Conservation (phyloP, 2,797 vertebrate species). For the Sebastes iracundus region DNA sequence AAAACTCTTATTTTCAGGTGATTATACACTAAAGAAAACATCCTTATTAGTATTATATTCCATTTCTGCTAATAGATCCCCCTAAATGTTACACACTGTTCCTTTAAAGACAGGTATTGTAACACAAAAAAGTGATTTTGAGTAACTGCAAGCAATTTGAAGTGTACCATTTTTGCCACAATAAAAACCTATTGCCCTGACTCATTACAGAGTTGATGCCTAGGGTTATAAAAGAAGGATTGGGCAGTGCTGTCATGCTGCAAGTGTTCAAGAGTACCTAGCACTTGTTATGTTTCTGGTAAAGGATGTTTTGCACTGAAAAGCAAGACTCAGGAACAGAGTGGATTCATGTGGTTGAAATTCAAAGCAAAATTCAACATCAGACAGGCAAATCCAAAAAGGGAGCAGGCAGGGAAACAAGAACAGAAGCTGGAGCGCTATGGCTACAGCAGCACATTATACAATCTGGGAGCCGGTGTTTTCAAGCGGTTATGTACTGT, state of each 20-base stretch:
- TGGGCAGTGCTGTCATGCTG: background rate
- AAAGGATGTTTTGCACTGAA: background rate
- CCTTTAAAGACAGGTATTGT: background rate
- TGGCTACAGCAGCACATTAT: background rate
- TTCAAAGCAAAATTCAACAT: conserved; percentile 3
- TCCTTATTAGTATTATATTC: no score
- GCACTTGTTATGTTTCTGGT: background rate
- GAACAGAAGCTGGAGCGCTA: background rate
- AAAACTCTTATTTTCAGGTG: no score
- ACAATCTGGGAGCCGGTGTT: background rate
- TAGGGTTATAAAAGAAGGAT: background rate
- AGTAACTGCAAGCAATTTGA: background rate
- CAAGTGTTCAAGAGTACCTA: background rate
- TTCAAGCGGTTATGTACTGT: background rate
- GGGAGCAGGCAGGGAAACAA: background rate
- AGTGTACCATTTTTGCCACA: background rate
- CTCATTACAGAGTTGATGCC: background rate
- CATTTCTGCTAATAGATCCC: no score
- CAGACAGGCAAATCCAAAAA: background rate
- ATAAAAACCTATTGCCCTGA: background rate
- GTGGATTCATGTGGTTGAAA: background rate
- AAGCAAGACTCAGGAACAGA: background rate
- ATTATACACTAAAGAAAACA: no score
- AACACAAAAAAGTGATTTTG: background rate
- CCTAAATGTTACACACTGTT: no score